Conservation (phyloP, 1,140 invertebrate genomes). For the Drosophila repleta region DNA sequence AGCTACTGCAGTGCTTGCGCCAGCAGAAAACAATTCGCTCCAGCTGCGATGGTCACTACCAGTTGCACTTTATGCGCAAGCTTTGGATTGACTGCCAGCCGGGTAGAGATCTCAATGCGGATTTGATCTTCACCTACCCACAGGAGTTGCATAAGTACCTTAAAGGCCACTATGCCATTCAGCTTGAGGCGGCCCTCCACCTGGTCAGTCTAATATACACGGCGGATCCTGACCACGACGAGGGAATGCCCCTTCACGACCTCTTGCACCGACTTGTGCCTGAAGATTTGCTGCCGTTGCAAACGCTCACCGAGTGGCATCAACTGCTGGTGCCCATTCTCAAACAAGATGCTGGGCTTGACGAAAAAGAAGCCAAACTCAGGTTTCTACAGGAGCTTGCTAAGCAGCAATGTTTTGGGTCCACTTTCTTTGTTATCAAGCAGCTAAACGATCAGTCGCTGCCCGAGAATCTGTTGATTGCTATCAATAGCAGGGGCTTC, state of each 20-base stretch:
- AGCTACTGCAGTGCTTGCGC: constrained; percentile 94
- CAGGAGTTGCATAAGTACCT: constrained; percentile 97
- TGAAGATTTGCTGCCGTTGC: constrained; percentile 89
- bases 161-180: constrained; percentile 93
- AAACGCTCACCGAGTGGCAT: constrained; percentile 85
- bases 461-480: constrained; percentile 93
- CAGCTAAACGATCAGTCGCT: constrained; percentile 93
- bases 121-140: constrained; percentile 97
- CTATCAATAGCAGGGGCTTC: constrained; percentile 96
- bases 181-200: constrained; percentile 90
- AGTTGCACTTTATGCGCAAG: constrained; percentile 99
- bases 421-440: constrained; percentile 98
- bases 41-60: constrained; percentile 88
- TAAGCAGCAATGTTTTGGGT: constrained; percentile 95
- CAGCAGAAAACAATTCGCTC: constrained; percentile 90
- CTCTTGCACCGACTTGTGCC: constrained; percentile 92
- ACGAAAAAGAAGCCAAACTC: constrained; percentile 91
- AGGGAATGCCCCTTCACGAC: constrained; percentile 87
- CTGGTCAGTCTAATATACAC: constrained; percentile 92
- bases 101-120: constrained; percentile 94
- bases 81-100: constrained; percentile 95
- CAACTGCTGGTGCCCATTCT: constrained; percentile 84
- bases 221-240: constrained; percentile 86
- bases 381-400: constrained; percentile 93
- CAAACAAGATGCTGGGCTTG: constrained; percentile 86